These are phyloP conservation scores for Drosophila azteca DNA, from an alignment of 1,140 invertebrate genomes.

Conservation along the genomic window DNA sequence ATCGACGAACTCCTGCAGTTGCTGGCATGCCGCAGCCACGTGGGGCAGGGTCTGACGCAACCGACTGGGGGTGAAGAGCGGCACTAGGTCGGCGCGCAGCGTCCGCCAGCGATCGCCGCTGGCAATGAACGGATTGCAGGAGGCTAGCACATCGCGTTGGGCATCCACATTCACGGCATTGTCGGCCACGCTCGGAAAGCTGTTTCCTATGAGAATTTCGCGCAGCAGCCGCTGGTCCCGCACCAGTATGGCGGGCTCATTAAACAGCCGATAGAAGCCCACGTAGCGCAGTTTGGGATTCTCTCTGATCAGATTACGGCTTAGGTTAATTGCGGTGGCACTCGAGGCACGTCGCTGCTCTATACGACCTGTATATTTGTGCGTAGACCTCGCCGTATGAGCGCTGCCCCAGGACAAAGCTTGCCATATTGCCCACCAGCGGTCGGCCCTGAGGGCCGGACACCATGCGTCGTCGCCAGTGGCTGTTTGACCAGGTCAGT, in stretches of 20 bases:
- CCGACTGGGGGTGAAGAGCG: conserved; percentile 61
- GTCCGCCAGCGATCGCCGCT: conserved; percentile 46
- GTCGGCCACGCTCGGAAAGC: conserved; percentile 52
- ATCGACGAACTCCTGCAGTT: conserved; percentile 21
- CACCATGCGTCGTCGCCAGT: conserved; percentile 48
- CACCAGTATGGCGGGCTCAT: conserved; percentile 61
- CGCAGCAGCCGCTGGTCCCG: conserved; percentile 50
- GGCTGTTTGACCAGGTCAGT: not conserved
- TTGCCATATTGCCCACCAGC: conserved; percentile 59
- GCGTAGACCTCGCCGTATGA: conserved; percentile 64
- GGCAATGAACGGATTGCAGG: conserved; percentile 65
- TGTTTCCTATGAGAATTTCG: conserved; percentile 23
- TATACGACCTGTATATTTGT: conserved; percentile 47
- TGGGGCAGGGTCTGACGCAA: conserved; percentile 45
- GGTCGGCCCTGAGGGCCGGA: conserved; percentile 46
- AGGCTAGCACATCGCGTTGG: conserved; percentile 37
- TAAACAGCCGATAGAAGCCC: conserved; percentile 65
- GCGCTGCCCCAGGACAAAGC: conserved; percentile 28
- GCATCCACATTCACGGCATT: conserved; percentile 50
- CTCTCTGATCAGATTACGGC: conserved; percentile 13
- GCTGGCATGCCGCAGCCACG: conserved; percentile 32
- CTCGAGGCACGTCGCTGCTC: not conserved
- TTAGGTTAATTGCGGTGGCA: not conserved
- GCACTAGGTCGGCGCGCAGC: conserved; percentile 49
- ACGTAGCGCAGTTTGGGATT: conserved; percentile 46